Conservation (phyloP, 2,888 invertebrate genomes). For the Philereme vetulata region DNA sequence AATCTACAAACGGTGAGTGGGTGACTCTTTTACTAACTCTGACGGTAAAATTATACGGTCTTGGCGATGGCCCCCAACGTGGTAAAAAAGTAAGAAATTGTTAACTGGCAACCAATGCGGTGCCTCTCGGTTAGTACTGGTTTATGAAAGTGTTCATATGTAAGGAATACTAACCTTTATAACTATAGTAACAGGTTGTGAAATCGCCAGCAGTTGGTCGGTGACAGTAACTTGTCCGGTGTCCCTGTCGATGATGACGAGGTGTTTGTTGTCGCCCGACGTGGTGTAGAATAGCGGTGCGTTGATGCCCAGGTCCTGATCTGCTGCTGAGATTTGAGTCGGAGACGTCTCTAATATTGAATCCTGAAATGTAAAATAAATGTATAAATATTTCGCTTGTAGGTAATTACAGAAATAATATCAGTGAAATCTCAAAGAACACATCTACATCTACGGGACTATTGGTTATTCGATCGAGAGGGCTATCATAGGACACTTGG, state of each 20-base stretch:
- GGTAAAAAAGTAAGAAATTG: too few species aligned
- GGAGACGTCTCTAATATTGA: slow-evolving; percentile 87
- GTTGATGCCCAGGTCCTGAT: slow-evolving; percentile 92
- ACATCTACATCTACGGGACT: too few species aligned
- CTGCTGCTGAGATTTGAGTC: slow-evolving; percentile 89
- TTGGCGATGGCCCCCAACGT: too few species aligned
- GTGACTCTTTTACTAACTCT: too few species aligned
- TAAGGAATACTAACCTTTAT: slow-evolving; percentile 84
- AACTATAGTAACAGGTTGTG: slow-evolving; percentile 89
- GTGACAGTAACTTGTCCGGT: slow-evolving; percentile 85
- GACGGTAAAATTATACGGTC: too few species aligned
- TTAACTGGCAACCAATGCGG: too few species aligned
- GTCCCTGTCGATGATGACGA: slow-evolving; percentile 86
- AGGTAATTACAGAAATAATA: too few species aligned
- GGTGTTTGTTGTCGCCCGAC: slow-evolving; percentile 85
- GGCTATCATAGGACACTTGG: too few species aligned
- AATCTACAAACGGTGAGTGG: too few species aligned
- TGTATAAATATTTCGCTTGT: too few species aligned
- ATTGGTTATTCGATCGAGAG: background rate
- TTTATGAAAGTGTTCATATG: too few species aligned
- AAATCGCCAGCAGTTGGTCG: slow-evolving; percentile 78
- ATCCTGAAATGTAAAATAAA: slow-evolving; percentile 68
- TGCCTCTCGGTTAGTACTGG: background rate
- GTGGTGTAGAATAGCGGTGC: slow-evolving; percentile 89
- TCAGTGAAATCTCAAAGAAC: too few species aligned